Percentiles rank a stretch among this genome's conserved stretches.
Conservation (phyloP, 2,888 invertebrate species). For the Nymphalis polychloros region DNA sequence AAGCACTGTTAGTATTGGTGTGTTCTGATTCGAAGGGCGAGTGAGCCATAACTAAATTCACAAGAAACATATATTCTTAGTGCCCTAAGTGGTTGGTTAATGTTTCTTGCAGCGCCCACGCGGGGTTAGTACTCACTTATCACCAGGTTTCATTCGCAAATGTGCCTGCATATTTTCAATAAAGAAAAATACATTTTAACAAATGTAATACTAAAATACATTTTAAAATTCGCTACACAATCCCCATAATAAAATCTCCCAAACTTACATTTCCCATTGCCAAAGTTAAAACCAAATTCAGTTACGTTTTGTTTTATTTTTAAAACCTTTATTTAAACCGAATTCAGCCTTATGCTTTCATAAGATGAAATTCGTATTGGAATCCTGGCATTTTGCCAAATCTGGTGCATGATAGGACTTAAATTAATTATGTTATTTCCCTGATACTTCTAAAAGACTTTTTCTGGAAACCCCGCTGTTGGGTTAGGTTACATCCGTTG, state of each 20-base stretch:
- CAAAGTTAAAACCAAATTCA: not conserved
- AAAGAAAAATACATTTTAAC: not conserved
- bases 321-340: not conserved
- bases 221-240: not conserved
- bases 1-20: no score
- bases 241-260: not conserved
- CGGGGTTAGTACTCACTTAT: no score
- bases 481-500: no score
- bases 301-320: not conserved
- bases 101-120: no score
- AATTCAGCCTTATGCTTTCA: conserved; percentile 6
- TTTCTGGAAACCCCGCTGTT: not conserved
- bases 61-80: no score
- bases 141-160: no score
- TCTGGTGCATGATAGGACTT: not conserved
- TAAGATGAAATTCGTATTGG: conserved; percentile 5
- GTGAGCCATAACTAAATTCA: no score
- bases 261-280: not conserved
- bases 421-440: conserved; percentile 1
- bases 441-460: not conserved
- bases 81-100: no score
- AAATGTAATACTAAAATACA: not conserved
- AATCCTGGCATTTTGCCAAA: not conserved
- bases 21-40: no score
- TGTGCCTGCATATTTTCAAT: no score